Percentiles rank a stretch among this genome's conserved stretches.
phyloP scores from a whole-genome alignment of 2,797 vertebrate species.

The Chelmon rostratus region DNA sequence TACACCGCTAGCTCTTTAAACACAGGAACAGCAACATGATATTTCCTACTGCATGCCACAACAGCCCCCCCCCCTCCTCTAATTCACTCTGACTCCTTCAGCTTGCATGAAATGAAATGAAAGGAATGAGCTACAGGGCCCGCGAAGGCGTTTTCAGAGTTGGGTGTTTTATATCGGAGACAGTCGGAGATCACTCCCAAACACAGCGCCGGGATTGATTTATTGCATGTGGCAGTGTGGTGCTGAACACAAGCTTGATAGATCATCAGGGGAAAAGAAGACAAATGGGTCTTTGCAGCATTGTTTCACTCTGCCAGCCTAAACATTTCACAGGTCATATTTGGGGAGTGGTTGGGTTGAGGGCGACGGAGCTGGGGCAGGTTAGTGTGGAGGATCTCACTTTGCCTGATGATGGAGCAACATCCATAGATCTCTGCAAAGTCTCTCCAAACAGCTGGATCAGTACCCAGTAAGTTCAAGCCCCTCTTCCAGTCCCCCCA shows the following conservation, averaged over 20 bases:
- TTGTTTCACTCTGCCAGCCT: conserved; percentile 73
- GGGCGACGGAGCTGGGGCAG: conserved; percentile 52
- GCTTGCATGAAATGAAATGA: conserved; percentile 43
- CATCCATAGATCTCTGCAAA: conserved; percentile 56
- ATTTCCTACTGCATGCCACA: conserved; percentile 55
- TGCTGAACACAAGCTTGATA: conserved; percentile 53
- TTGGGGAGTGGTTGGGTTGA: conserved; percentile 54
- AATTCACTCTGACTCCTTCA: conserved; percentile 38
- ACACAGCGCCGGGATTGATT: conserved; percentile 61
- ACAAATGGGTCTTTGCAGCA: conserved; percentile 72
- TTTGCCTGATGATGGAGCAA: conserved; percentile 66
- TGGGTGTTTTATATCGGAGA: conserved; percentile 5
- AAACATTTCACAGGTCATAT: conserved; percentile 79
- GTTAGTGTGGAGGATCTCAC: conserved; percentile 54
- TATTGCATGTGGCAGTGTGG: conserved; percentile 50
- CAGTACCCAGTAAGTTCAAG: conserved; percentile 59
- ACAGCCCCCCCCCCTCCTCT: conserved; percentile 30
- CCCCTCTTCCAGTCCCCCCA: conserved; percentile 39
- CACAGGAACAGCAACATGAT: conserved; percentile 41
- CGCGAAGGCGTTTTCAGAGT: conserved; percentile 10
- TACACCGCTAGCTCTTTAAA: conserved; percentile 52
- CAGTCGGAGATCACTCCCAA: conserved; percentile 12
- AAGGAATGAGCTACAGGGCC: conserved; percentile 45
- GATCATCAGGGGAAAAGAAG: conserved; percentile 67
- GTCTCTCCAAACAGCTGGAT: conserved; percentile 64